phyloP scores from a whole-genome alignment of 2,797 vertebrate species.

The Hypotaenidia philippensis region DNA sequence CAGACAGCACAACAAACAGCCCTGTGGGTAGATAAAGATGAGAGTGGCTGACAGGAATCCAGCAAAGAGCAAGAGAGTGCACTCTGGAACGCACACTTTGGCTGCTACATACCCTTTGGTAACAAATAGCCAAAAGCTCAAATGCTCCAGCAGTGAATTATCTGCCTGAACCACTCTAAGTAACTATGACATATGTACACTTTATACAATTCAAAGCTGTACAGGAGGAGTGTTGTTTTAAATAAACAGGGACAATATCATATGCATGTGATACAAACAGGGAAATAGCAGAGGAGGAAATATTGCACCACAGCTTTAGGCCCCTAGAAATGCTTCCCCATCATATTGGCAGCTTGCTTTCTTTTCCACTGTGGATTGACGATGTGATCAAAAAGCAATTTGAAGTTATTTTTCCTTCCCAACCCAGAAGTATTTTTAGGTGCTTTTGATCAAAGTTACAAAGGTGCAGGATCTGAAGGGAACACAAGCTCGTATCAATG shows the following conservation, averaged over 20 bases:
- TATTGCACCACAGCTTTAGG: background rate
- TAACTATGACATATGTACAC: background rate
- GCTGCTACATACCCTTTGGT: background rate
- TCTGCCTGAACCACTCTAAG: background rate
- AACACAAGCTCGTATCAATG: accelerated
- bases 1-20: background rate
- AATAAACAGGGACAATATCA: background rate
- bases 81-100: background rate
- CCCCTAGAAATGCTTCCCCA: background rate
- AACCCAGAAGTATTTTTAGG: background rate
- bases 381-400: background rate
- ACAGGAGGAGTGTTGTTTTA: background rate
- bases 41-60: background rate
- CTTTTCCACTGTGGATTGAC: background rate
- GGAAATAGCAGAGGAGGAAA: background rate
- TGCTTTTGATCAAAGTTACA: background rate
- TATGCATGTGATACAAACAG: background rate
- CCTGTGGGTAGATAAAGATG: background rate
- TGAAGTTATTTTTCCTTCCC: background rate
- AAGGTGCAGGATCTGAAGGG: background rate
- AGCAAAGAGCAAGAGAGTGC: background rate
- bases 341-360: background rate
- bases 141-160: background rate
- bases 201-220: background rate
- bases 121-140: background rate